Base-by-base conservation (phyloP, 2,888 invertebrate species). In the Pyralis farinalis region DNA sequence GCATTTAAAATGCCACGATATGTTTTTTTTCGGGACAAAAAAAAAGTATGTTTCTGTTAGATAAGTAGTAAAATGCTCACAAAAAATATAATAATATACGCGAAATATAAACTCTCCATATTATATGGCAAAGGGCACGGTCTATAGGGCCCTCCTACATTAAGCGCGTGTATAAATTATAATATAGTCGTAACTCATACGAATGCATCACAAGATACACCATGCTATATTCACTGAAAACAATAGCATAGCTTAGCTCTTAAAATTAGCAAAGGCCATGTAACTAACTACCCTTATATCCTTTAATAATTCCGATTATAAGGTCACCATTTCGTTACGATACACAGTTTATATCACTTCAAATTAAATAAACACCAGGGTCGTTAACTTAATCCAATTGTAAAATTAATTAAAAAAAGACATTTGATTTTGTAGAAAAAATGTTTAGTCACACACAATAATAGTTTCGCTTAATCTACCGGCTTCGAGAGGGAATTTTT, bases 331-430 rank as follows among this genome's bases (percentile, higher is more conserved):
- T 79, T 81, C 73, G 72, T 80, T 75, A 78, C 69, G 68, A 74
- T 78, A 79, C 81, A 79, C 71, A 74, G 62, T 77, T 64, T 78
- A 79, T 84, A 87, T 88, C 87, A 86, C 87, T 84, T 82, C 79
- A 79, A 16, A 16, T 16, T 16, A 74, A 80, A 78, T 76, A 72
- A 78, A 80, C 70, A 68, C 66, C 51, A 64, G 65, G 59, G 55
- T 58, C 62, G n/a, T 25, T 25, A 75, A 75, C 70, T 71, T 71
- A 71, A 51, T 51, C 56, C 54, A 62, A 58, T 60, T 69, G 61
- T 62, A 62, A 66, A 72, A 71, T 63, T 64, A 62, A 66, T 60
- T 53, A 57, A 51, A 55, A 16, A 57, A 51, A 64, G 63, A 66
- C 64, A 69, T 68, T 72, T 73, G 71, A 66, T 73, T 77, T 70